Conservation (phyloP, 2,888 invertebrate genomes). For the Drosophila bunnanda region DNA sequence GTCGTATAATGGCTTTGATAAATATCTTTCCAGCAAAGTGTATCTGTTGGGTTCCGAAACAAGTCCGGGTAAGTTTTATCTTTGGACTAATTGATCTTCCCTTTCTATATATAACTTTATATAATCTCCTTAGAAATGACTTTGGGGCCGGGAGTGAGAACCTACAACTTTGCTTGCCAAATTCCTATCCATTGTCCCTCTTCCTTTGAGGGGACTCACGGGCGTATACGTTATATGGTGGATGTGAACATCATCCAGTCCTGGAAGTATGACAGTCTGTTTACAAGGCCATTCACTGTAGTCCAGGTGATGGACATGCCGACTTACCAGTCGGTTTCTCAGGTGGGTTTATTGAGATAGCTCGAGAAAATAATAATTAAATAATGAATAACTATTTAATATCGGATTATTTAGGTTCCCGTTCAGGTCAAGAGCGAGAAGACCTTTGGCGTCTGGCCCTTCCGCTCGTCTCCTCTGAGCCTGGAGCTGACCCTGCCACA, state of each 20-base stretch:
- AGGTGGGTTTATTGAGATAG: constrained; percentile 47
- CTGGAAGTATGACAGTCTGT: constrained; percentile 90
- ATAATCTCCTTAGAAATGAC: constrained; percentile 59
- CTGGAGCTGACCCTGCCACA: constrained; percentile 73
- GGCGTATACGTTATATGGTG: constrained; percentile 86
- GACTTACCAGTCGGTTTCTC: constrained; percentile 54
- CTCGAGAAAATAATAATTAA: not conserved
- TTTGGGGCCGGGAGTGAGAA: constrained; percentile 85
- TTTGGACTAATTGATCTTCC: constrained; percentile 54
- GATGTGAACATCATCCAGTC: constrained; percentile 91
- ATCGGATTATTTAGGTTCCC: constrained; percentile 61
- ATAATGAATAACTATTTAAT: not conserved
- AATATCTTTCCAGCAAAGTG: constrained; percentile 85
- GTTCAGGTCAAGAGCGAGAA: constrained; percentile 62
- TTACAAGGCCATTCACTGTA: constrained; percentile 90
- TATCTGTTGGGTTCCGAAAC: constrained; percentile 84
- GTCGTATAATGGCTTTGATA: constrained; percentile 62
- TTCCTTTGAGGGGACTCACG: constrained; percentile 85
- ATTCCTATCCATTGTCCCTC: constrained; percentile 86
- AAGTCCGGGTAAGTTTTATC: constrained; percentile 2
- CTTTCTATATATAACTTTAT: not conserved
- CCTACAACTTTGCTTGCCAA: constrained; percentile 85
- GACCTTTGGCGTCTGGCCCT: constrained; percentile 80
- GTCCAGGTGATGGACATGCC: constrained; percentile 90
- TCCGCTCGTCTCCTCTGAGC: constrained; percentile 69